A percentile compares a stretch with the other conserved stretches of the same genome.
These are phyloP conservation scores for Dermatemys mawii DNA, from an alignment of 2,113 vertebrate species.

Conservation along the genomic window DNA sequence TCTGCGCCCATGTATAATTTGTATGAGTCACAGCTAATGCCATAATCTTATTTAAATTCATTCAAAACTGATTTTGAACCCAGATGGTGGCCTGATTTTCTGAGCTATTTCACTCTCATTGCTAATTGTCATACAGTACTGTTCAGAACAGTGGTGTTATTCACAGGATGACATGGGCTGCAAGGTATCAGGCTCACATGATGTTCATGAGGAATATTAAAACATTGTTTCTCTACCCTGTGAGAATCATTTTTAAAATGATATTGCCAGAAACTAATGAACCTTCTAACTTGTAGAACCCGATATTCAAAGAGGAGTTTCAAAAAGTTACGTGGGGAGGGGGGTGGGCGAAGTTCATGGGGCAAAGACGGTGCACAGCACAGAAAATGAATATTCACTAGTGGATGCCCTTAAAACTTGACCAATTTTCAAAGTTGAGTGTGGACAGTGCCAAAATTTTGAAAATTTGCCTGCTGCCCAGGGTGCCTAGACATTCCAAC, in stretches of 20 bases:
- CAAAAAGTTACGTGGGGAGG: neutral
- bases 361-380: neutral
- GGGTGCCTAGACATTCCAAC: rapidly evolving
- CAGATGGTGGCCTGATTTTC: neutral
- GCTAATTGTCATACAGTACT: neutral
- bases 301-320: neutral
- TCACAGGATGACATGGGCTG: neutral
- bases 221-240: neutral
- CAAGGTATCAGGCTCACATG: neutral
- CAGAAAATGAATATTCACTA: neutral
- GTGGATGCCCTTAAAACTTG: neutral
- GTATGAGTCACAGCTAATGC: neutral
- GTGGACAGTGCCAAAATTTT: neutral
- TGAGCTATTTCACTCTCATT: slow-evolving; percentile 9
- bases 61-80: slow-evolving; percentile 11
- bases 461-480: neutral
- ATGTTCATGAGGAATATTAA: neutral
- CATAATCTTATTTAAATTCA: slow-evolving; percentile 6
- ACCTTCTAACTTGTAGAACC: neutral
- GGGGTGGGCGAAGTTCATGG: neutral
- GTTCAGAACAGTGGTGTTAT: neutral
- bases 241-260: neutral
- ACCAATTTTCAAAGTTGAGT: neutral
- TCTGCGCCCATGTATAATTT: neutral
- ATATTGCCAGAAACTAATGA: neutral